phyloP scores from a whole-genome alignment of 2,888 invertebrate species.

The Danaus chrysippus region DNA sequence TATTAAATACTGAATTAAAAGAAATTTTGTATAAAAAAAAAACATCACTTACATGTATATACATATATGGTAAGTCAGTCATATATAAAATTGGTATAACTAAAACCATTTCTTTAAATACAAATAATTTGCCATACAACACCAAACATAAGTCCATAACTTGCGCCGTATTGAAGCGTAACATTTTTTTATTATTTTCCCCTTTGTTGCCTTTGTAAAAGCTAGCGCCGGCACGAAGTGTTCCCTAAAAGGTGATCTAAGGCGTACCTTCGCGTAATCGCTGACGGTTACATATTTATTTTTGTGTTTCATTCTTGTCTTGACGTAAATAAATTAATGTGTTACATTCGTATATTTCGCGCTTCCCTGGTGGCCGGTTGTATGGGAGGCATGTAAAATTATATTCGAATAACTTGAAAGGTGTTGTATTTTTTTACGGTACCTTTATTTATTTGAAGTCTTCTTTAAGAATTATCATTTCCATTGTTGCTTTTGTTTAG shows the following conservation, averaged over 20 bases:
- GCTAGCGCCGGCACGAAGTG: constrained; percentile 75
- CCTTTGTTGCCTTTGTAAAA: constrained; percentile 73
- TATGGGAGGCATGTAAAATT: constrained; percentile 32
- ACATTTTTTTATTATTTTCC: constrained; percentile 64
- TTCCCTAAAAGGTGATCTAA: constrained; percentile 67
- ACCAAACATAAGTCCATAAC: constrained; percentile 31
- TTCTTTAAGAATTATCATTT: constrained; percentile 1
- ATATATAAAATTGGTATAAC: too few species aligned
- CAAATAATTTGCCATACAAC: neutral
- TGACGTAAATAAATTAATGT: constrained; percentile 75
- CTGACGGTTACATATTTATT: constrained; percentile 76
- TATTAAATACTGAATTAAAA: too few species aligned
- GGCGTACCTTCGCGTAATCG: constrained; percentile 66
- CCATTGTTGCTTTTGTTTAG: too few species aligned
- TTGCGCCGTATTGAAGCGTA: constrained; percentile 41
- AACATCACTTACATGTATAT: too few species aligned
- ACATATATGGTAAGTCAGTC: too few species aligned
- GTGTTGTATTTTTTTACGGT: constrained; percentile 1
- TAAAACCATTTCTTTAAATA: neutral
- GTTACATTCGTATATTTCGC: constrained; percentile 63
- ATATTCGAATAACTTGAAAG: neutral
- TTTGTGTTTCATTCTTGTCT: constrained; percentile 73
- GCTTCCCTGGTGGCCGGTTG: constrained; percentile 64
- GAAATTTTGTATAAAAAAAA: too few species aligned
- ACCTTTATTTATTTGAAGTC: neutral